A percentile compares a stretch with the other conserved stretches of the same genome.
Evolutionary conservation across 1,140 invertebrate genomes (phyloP).

Genomic region (Orchestia grillus): DNA sequence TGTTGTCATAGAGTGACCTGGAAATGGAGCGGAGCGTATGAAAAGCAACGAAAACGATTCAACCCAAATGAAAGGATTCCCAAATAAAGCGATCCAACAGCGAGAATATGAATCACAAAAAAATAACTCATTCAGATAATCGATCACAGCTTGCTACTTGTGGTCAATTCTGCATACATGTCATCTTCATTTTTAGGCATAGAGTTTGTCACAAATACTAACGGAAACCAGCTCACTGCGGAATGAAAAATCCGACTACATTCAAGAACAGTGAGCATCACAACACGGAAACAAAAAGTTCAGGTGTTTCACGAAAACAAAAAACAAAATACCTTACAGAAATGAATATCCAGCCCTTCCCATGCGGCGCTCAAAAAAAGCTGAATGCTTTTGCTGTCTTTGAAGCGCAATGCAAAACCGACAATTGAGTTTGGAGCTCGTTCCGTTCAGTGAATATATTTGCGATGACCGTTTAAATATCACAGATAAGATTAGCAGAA

Average conservation of each 20-base stretch:
- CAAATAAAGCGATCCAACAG: too few species aligned
- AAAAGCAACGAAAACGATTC: too few species aligned
- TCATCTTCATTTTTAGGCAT: neutral
- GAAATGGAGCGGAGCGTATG: neutral
- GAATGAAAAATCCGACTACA: too few species aligned
- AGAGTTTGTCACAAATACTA: neutral
- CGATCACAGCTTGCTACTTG: too few species aligned
- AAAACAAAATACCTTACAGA: neutral
- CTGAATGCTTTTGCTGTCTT: neutral
- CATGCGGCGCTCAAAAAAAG: neutral
- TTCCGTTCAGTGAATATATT: neutral
- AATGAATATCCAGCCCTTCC: neutral
- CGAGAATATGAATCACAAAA: too few species aligned
- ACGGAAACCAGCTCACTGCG: neutral
- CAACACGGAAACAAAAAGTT: neutral
- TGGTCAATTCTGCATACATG: neutral
- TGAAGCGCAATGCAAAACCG: neutral
- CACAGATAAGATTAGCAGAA: neutral
- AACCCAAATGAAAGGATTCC: too few species aligned
- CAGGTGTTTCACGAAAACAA: neutral
- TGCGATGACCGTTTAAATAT: neutral
- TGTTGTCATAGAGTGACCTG: constrained; percentile 98
- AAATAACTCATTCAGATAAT: too few species aligned
- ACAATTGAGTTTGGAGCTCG: neutral
- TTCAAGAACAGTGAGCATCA: neutral